phyloP scores from a whole-genome alignment of 2,113 vertebrate genomes.

The Lophochroa leadbeateri region DNA sequence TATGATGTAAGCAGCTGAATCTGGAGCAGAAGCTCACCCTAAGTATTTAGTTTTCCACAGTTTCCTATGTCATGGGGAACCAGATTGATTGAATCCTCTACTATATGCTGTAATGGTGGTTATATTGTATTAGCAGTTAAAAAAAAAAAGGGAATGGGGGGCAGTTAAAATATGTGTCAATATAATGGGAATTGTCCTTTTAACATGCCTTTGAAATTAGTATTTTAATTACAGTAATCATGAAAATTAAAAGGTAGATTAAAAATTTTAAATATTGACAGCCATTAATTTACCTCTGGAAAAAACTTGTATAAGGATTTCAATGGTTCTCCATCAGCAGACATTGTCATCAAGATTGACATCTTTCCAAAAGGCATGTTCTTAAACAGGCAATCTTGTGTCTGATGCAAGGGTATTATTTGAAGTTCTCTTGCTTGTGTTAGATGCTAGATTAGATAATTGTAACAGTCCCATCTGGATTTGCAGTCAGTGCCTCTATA shows the following conservation, averaged over 20 bases:
- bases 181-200: background rate
- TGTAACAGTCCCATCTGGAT: background rate
- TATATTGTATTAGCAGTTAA: background rate
- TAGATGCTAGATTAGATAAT: background rate
- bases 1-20: background rate
- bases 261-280: background rate
- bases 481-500: background rate
- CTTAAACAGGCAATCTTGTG: background rate
- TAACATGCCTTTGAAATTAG: background rate
- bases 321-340: background rate
- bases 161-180: background rate
- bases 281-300: background rate
- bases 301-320: background rate
- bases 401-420: background rate
- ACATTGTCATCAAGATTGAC: too few relatives aligned
- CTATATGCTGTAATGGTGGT: background rate
- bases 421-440: background rate
- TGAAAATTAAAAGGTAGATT: background rate
- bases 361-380: background rate
- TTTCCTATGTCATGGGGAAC: background rate
- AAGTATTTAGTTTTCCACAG: background rate
- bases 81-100: background rate
- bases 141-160: background rate
- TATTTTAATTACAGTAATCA: background rate
- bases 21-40: background rate